Evolutionary conservation across 2,888 invertebrate genomes (phyloP).

Genomic region (Norana najaformis): DNA sequence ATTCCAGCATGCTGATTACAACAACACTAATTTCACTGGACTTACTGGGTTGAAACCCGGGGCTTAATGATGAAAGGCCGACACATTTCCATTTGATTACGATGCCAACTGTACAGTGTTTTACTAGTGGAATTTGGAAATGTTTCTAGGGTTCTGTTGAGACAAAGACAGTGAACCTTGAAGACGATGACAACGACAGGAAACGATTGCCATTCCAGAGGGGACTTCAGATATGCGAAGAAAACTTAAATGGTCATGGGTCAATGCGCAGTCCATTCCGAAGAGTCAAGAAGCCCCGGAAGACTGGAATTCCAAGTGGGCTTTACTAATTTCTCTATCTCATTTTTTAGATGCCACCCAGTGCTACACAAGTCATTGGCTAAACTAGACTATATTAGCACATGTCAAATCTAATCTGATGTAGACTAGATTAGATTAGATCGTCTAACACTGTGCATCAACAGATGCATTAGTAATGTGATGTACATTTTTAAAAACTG

Average conservation of each 20-base stretch:
- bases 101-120: not conserved
- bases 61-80: not conserved
- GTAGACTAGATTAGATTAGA: too few species aligned
- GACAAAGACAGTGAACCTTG: not conserved
- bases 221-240: not conserved
- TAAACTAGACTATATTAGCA: not conserved
- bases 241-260: not conserved
- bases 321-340: not conserved
- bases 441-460: too few species aligned
- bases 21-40: too few species aligned
- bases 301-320: constrained; percentile 46
- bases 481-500: too few species aligned
- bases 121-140: not conserved
- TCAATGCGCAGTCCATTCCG: constrained; percentile 23
- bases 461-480: too few species aligned
- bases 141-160: constrained; percentile 6
- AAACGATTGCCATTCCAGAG: not conserved
- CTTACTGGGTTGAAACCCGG: not conserved
- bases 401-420: too few species aligned
- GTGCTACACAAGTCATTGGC: not conserved
- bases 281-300: constrained; percentile 36
- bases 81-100: not conserved
- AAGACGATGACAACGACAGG: not conserved
- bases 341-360: not conserved
- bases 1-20: too few species aligned